Percentiles rank a stretch among this genome's conserved stretches.
Evolutionary conservation across 2,113 vertebrate species (phyloP).

Genomic region (Labeo rohita): DNA sequence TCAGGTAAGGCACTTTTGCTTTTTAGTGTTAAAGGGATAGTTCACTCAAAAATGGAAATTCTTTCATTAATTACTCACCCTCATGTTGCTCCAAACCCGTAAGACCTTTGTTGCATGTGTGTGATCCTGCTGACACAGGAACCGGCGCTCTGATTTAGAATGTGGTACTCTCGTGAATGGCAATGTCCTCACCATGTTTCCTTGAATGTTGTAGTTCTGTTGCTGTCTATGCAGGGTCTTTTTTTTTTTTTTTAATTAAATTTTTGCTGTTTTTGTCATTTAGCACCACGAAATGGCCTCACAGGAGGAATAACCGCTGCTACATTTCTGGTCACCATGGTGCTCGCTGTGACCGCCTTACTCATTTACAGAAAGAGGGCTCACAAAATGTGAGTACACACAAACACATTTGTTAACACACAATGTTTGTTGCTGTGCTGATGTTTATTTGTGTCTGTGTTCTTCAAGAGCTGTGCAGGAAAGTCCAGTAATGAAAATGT

Average conservation of each 20-base stretch:
- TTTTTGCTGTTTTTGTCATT: constrained; percentile 1
- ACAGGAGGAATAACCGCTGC: constrained; percentile 93
- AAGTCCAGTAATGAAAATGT: constrained; percentile 83
- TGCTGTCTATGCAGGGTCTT: not conserved
- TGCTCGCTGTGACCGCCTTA: constrained; percentile 85
- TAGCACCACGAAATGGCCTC: constrained; percentile 89
- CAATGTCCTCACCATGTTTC: too few species aligned
- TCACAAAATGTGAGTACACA: constrained; percentile 79
- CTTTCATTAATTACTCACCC: too few species aligned
- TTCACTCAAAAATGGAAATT: too few species aligned
- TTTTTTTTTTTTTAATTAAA: not conserved
- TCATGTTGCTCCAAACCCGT: too few species aligned
- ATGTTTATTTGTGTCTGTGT: constrained; percentile 40
- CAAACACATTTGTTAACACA: not conserved
- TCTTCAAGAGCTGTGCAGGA: constrained; percentile 82
- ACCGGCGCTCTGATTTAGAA: too few species aligned
- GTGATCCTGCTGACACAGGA: too few species aligned
- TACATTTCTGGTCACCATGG: constrained; percentile 87
- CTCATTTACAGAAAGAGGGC: constrained; percentile 88
- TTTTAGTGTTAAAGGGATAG: not conserved
- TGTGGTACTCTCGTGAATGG: too few species aligned
- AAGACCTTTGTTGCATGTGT: too few species aligned
- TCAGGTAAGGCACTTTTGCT: constrained; percentile 73
- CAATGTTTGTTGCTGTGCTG: not conserved
- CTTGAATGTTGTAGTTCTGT: too few species aligned